Evolutionary conservation across 1,140 invertebrate species (phyloP).

Genomic region (Cydia pomonella): DNA sequence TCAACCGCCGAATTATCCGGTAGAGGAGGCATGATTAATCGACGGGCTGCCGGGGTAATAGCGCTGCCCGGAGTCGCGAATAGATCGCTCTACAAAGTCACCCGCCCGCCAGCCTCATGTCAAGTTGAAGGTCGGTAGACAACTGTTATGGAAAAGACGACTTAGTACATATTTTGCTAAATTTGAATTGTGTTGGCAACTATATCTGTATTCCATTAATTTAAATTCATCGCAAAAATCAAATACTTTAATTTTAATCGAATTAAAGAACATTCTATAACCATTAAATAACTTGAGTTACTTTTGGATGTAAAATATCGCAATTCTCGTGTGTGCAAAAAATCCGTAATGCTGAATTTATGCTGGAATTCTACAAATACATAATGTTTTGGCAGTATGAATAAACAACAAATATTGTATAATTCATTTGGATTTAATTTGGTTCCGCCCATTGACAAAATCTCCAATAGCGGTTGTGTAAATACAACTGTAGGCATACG

Average conservation of each 20-base stretch:
- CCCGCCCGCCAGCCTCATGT: background rate
- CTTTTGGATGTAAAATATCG: no score
- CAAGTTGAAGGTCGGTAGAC: background rate
- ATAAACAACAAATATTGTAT: background rate
- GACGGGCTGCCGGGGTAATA: conserved; percentile 68
- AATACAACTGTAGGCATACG: background rate
- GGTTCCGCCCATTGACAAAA: background rate
- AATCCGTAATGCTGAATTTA: background rate
- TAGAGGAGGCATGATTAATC: conserved; percentile 78
- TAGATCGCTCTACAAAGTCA: conserved; percentile 21
- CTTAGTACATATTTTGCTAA: background rate
- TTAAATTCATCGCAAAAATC: background rate
- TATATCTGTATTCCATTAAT: no score
- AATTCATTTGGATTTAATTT: conserved; percentile 11
- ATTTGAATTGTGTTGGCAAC: no score
- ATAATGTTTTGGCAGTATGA: background rate
- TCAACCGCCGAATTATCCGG: conserved; percentile 79
- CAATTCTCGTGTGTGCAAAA: no score
- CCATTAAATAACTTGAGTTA: no score
- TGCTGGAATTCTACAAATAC: background rate
- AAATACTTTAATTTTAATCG: no score
- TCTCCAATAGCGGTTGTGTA: background rate
- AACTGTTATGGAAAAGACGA: background rate
- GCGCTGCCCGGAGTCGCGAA: conserved; percentile 37
- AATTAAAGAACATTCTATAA: no score